Percentiles rank a stretch among this genome's conserved stretches.
Evolutionary conservation across 2,888 invertebrate genomes (phyloP).

Genomic region (Noctua comes): DNA sequence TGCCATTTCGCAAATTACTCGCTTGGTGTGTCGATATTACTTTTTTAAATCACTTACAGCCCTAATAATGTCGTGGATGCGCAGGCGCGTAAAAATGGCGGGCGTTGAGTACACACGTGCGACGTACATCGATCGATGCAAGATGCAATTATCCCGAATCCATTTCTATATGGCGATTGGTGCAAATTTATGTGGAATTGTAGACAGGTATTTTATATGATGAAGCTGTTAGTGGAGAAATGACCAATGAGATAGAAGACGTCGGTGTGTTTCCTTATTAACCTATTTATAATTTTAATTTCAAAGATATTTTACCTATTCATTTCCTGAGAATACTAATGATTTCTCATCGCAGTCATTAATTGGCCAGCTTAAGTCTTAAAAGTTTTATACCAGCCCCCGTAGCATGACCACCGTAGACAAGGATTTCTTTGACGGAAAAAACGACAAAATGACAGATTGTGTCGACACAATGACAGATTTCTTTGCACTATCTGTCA

Average conservation of each 20-base stretch:
- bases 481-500: no score
- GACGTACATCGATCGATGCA: conserved; percentile 39
- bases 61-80: conserved; percentile 43
- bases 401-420: no score
- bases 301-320: background rate
- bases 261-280: background rate
- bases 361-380: background rate
- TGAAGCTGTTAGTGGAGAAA: background rate
- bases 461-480: no score
- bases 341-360: background rate
- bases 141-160: conserved; percentile 55
- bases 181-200: conserved; percentile 2
- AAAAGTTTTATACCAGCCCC: no score
- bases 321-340: background rate
- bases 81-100: conserved; percentile 51
- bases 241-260: background rate
- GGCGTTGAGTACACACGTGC: conserved; percentile 43
- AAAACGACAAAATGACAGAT: no score
- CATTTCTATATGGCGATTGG: conserved; percentile 14
- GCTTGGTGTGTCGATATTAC: conserved; percentile 38
- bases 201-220: background rate
- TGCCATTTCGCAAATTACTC: conserved; percentile 49
- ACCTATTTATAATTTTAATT: background rate
- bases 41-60: conserved; percentile 53
- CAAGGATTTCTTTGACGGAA: no score